Base-by-base conservation (phyloP, 2,113 vertebrate species). In the Mystacornis crossleyi region DNA sequence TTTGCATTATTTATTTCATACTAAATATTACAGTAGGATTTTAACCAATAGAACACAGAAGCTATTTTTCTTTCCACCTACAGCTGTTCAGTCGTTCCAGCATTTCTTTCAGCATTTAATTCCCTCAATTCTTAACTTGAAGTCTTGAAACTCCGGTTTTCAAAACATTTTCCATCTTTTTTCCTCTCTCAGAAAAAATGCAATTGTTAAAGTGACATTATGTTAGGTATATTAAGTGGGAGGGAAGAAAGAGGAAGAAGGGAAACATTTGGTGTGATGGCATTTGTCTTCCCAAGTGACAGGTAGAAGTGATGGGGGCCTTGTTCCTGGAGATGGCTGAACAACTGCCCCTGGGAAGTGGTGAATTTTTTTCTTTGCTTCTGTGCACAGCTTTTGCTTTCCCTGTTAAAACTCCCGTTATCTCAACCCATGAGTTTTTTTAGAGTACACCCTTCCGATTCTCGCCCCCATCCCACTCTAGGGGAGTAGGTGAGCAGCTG, bases 381-480 rank as follows among this genome's bases (percentile, higher is more conserved):
- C 14, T 61, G 24, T 0, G 1, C 14, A 29, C 6, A 25, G 54
- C 8, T 75, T 89, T 45, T 47, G 53, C 38, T 25, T 60, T 53
- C 45, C 20, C 17, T 47, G 8, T n/a, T 53, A 18, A 18, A 74
- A 29, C 17, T 53, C 23, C 4, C 10, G 9, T 53, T 60, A 53
- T 10, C n/a, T 40, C 72, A 75, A 61, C 14, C 19, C 29, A 10
- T 6, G 12, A 34, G 7, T 2, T 20, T 25, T 20, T 20, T 25
- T 12, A 20, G 16, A 28, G 8, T 25, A 47, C 0, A 1, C 16
- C 9, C 14, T 67, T 67, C 33, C 0, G 0, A 36, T 51, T 66
- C 33, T 33, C 6, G 43, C 15, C 12, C 28, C 21, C 1, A 40
- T 33, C 18, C 58, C 4, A 2, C 26, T 33, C 36, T 3, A 2